Conservation (phyloP, 2,113 vertebrate genomes). For the Narcine bancroftii region DNA sequence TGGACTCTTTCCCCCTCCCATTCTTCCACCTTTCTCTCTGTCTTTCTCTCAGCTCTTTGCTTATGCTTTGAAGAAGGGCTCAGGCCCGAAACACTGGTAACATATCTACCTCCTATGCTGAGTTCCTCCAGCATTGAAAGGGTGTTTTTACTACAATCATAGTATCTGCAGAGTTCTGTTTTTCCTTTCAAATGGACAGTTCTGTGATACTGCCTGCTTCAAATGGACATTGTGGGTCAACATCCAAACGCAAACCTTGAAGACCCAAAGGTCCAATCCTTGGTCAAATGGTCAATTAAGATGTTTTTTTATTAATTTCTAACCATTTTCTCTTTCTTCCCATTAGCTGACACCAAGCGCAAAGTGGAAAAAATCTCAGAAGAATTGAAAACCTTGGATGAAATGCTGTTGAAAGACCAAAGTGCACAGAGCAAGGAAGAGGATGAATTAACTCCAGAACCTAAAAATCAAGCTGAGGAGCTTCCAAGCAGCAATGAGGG, state of each 20-base stretch:
- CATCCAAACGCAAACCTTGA: neutral
- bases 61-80: too few relatives aligned
- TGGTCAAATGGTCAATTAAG: neutral
- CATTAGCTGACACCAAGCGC: slow-evolving; percentile 71
- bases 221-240: neutral
- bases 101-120: too few relatives aligned
- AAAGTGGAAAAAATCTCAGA: slow-evolving; percentile 76
- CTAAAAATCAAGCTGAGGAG: neutral
- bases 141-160: too few relatives aligned
- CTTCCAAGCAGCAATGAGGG: neutral
- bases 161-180: too few relatives aligned
- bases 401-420: slow-evolving; percentile 61
- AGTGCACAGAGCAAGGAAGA: slow-evolving; percentile 41
- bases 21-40: too few relatives aligned
- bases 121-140: too few relatives aligned
- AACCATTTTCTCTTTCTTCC: too few relatives aligned
- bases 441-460: slow-evolving; percentile 41
- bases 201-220: neutral
- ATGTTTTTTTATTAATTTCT: neutral
- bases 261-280: neutral
- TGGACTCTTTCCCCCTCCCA: too few relatives aligned
- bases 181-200: neutral
- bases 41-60: too few relatives aligned
- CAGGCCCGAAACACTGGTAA: too few relatives aligned
- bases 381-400: slow-evolving; percentile 67